Evolutionary conservation across 23 tunicate genomes (phyloP).

Genomic region (Phallusia fumigata): DNA sequence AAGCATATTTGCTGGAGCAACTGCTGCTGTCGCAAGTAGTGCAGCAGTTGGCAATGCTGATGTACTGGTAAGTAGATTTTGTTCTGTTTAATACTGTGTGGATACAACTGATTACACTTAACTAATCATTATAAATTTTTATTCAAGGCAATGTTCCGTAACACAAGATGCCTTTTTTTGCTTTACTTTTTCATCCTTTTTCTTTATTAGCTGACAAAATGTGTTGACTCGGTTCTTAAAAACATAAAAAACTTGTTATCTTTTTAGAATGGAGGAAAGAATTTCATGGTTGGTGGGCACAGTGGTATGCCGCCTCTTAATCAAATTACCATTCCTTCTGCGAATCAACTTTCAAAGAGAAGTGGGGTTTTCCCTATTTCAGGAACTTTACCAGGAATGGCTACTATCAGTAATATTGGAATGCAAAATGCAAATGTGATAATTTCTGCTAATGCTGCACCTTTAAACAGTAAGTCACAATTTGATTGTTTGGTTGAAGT

Average conservation of each 20-base stretch:
- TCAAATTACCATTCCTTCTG: conserved; percentile 59
- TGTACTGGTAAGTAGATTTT: conserved; percentile 37
- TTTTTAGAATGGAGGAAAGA: conserved; percentile 27
- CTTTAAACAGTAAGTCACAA: conserved; percentile 20
- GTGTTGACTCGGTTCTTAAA: too few species aligned
- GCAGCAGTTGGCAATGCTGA: conserved; percentile 16
- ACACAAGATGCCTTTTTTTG: too few species aligned
- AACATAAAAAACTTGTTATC: neutral
- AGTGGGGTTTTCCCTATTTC: conserved; percentile 57
- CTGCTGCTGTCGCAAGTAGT: conserved; percentile 82
- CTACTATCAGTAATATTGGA: conserved; percentile 52
- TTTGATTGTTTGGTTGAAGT: too few species aligned
- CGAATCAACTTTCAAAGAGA: conserved; percentile 65
- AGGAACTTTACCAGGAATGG: conserved; percentile 70
- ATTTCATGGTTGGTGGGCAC: conserved; percentile 49
- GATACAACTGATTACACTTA: too few species aligned
- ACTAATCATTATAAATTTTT: too few species aligned
- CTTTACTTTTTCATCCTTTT: too few species aligned
- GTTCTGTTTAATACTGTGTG: too few species aligned
- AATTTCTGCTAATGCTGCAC: conserved; percentile 45
- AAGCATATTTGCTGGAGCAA: conserved; percentile 85
- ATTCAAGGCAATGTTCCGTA: too few species aligned
- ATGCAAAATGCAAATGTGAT: conserved; percentile 48
- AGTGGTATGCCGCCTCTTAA: conserved; percentile 46
- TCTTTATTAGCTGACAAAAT: too few species aligned